Base-by-base conservation (phyloP, 1,140 invertebrate species). In the Drosophila micromelanica region DNA sequence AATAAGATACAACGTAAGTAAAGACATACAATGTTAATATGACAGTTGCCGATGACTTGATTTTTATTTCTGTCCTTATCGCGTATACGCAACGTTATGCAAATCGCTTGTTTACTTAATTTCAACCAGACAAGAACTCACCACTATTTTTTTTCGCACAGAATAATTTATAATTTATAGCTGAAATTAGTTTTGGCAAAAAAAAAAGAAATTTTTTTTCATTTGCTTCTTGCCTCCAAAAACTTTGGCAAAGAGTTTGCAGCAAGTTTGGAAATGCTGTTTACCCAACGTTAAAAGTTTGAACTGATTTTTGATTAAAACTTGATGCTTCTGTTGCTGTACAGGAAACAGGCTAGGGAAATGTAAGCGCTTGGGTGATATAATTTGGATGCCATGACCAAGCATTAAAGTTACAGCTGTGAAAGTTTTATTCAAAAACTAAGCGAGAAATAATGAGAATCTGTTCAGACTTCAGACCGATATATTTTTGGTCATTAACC, bases 31-130 rank as follows among this genome's bases (percentile, higher is more conserved):
- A 69, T 78, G 80, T 84, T 73, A 73, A 84, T 85, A 80, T 63
- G 76, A 45, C 76, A 62, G 64, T 65, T 72, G 65, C 45, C 62
- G 8, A 49, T 40, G 64, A 46, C 51, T 75, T 73, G 84, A 82
- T 87, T 82, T 73, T 49, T 52, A 76, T 79, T 70, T 70, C 45
- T 46, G 73, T 87, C 68, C 76, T 79, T 84, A 87, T 87, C 76
- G 73, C 84, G 76, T 76, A 86, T 87, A 87, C 82, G 82, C 76
- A 68, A 61, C 65, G 64, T 89, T 87, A 87, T 89, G 84, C 79
- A 87, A 87, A 87, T 87, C 35, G 60, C 49, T 76, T 75, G 73
- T 71, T 75, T 75, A 71, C 59, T 57, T 49, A 57, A 65, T 15
- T 45, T 46, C 37, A 69, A 49, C 17, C 38, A 20, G 49, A 37